These are phyloP conservation scores for Leptothorax acervorum DNA, from an alignment of 2,888 invertebrate genomes.

Conservation along the genomic window DNA sequence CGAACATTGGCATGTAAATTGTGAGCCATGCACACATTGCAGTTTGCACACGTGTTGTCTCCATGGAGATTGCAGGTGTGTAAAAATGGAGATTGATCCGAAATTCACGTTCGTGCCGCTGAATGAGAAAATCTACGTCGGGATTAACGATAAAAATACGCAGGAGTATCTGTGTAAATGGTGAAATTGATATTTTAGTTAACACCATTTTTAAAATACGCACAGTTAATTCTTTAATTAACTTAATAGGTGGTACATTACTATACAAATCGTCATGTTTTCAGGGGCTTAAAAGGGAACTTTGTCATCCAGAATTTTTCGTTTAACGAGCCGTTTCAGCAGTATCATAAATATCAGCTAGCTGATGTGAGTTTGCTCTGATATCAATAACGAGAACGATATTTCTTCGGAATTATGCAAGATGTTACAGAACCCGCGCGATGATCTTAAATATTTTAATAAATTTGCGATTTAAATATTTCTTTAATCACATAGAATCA, in stretches of 20 bases:
- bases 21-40: neutral
- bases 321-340: conserved; percentile 85
- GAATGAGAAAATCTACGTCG: conserved; percentile 76
- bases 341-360: conserved; percentile 84
- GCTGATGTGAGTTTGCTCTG: conserved; percentile 80
- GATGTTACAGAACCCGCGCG: neutral
- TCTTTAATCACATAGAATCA: neutral
- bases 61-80: conserved; percentile 66
- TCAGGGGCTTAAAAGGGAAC: conserved; percentile 84
- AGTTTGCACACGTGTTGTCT: conserved; percentile 5
- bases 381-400: neutral
- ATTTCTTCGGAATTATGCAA: neutral
- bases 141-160: conserved; percentile 76
- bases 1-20: neutral
- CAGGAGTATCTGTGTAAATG: conserved; percentile 83
- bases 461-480: neutral
- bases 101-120: conserved; percentile 83
- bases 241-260: conserved; percentile 18
- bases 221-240: neutral
- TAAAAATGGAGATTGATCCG: conserved; percentile 82
- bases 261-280: neutral
- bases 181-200: conserved; percentile 71
- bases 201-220: neutral
- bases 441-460: neutral
- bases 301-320: conserved; percentile 84